Conservation (phyloP, 2,113 vertebrate species). For the Ctenodactylus gundi region DNA sequence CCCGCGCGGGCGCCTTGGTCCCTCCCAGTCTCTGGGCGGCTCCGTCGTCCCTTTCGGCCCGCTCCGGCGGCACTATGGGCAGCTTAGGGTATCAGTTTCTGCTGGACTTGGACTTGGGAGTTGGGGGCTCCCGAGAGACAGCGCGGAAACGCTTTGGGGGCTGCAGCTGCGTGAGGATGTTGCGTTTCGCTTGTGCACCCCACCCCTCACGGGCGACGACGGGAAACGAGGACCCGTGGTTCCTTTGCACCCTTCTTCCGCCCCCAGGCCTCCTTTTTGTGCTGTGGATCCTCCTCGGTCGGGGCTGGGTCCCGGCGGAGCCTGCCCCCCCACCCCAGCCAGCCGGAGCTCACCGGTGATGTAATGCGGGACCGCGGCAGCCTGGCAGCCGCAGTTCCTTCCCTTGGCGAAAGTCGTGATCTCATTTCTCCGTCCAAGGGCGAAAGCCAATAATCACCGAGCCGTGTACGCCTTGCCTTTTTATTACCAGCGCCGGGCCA, state of each 20-base stretch:
- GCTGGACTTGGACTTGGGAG: slow-evolving; percentile 9
- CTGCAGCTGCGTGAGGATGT: slow-evolving; percentile 1
- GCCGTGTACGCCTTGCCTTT: background rate
- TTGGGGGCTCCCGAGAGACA: background rate
- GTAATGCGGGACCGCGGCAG: slow-evolving; percentile 65
- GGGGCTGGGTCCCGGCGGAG: slow-evolving; percentile 6
- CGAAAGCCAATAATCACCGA: slow-evolving; percentile 30
- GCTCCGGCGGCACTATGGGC: background rate
- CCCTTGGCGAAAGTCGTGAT: slow-evolving; percentile 60
- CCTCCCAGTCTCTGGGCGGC: background rate
- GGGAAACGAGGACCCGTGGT: background rate
- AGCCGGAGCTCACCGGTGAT: slow-evolving; percentile 71
- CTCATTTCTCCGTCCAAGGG: slow-evolving; percentile 70
- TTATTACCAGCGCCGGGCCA: slow-evolving; percentile 27
- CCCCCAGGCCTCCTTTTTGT: background rate
- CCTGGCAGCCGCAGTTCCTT: slow-evolving; percentile 41
- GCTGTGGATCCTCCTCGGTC: background rate
- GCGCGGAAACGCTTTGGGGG: background rate
- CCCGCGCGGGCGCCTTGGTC: background rate
- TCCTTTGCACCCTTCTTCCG: background rate
- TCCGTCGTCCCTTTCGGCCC: background rate
- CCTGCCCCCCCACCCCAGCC: background rate
- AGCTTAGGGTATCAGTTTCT: background rate
- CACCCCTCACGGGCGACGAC: background rate
- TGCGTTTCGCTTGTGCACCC: background rate